Conservation (phyloP, 2,888 invertebrate genomes). For the Oxystoma pomonae region DNA sequence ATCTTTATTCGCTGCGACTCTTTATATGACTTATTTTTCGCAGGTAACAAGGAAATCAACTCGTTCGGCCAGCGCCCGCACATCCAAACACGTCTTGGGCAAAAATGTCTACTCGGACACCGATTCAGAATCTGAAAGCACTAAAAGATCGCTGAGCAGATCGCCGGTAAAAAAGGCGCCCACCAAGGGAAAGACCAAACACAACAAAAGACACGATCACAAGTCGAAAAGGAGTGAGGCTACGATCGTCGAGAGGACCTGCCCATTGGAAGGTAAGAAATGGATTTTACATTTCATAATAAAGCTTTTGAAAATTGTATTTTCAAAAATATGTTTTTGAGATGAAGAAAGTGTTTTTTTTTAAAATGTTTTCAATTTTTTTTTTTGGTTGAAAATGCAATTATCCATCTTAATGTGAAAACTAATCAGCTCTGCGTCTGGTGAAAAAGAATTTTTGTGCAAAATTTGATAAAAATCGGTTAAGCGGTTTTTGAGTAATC, state of each 20-base stretch:
- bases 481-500: too few species aligned
- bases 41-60: constrained; percentile 61
- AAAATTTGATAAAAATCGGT: too few species aligned
- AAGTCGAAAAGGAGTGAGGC: constrained; percentile 39
- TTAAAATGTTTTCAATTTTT: too few species aligned
- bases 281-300: too few species aligned
- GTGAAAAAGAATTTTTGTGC: too few species aligned
- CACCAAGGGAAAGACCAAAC: constrained; percentile 50
- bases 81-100: constrained; percentile 59
- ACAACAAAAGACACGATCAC: constrained; percentile 42
- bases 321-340: too few species aligned
- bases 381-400: too few species aligned
- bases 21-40: constrained; percentile 1
- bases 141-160: constrained; percentile 53
- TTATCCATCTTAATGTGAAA: too few species aligned
- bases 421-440: too few species aligned
- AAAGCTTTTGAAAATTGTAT: too few species aligned
- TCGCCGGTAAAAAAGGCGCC: constrained; percentile 62
- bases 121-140: constrained; percentile 62
- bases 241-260: constrained; percentile 58
- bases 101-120: constrained; percentile 59
- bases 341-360: too few species aligned
- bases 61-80: constrained; percentile 64
- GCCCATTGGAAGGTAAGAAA: constrained; percentile 63
- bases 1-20: too few species aligned